Base-by-base conservation (phyloP, 1,140 invertebrate genomes). In the Cephus cinctus region DNA sequence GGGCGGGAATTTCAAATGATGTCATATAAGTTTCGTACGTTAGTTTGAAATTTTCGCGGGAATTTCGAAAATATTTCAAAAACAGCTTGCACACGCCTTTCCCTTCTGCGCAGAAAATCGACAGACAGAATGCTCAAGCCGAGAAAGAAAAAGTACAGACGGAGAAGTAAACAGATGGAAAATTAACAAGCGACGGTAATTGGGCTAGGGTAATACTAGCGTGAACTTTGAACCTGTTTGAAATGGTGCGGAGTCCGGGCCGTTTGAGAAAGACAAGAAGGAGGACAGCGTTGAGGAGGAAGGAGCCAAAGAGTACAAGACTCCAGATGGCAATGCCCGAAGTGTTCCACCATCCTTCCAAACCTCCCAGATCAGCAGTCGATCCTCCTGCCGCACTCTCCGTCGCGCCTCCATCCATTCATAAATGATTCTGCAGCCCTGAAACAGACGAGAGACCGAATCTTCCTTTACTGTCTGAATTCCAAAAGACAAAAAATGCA, bases 231-330 rank as follows among this genome's bases (percentile, higher is more conserved):
- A 54, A 81, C 80, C 78, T 78, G 74, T 85, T 85, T 21, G 82
- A 84, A 39, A 84, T 77, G 6, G 81, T 83, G 43, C 84, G 68
- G 2, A 83, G 61, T 12, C 75, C 76, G 1, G 82, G 81, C 25
- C 75, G 66, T 47, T 80, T 74, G 47, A 81, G 75, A 63, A 85
- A 85, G 8, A 83, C 79, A 22, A 84, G 59, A 31, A 84, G 69
- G 8, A 85, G 70, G n/a, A 57, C 74, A 9, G 59, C 63, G 34
- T 77, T 77, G 12, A 77, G 57, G 0, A 74, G 22, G 41, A 75
- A 62, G 8, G 71, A 66, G 4, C 71, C 69, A 45, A 73, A 67
- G 43, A 75, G 63, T 18, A 69, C 67, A 22, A 75, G 52, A 42
- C 65, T 71, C 73, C 71, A 76, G 12, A 59, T 53, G 6, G 53